Conservation (phyloP, 37 sponge, comb jelly and placozoan species). For the Haliclona indistincta region DNA sequence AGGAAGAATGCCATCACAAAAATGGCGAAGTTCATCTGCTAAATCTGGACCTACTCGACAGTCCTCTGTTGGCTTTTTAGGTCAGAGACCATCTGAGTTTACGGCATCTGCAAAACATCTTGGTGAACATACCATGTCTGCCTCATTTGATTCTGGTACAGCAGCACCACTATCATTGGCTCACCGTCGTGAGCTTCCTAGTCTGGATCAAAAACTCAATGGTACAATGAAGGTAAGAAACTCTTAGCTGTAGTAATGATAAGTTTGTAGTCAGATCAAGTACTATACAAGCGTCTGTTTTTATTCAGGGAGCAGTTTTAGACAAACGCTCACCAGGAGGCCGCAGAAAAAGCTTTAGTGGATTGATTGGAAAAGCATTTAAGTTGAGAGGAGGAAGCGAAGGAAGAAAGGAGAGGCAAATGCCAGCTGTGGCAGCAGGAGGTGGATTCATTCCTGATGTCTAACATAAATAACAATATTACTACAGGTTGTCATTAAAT, state of each 20-base stretch:
- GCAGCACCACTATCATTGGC: too few species aligned
- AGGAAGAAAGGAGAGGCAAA: too few species aligned
- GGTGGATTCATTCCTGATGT: too few species aligned
- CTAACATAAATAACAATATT: too few species aligned
- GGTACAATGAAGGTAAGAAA: too few species aligned
- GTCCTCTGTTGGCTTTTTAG: background rate
- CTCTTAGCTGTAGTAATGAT: background rate
- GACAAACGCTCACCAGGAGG: background rate
- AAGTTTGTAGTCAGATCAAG: background rate
- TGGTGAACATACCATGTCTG: background rate
- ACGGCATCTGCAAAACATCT: slow-evolving; percentile 1
- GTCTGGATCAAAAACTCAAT: background rate
- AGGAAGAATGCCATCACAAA: background rate
- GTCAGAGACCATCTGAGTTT: background rate
- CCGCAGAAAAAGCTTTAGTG: background rate
- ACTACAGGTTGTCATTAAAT: too few species aligned
- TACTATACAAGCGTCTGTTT: background rate
- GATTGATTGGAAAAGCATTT: background rate
- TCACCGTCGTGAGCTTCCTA: background rate
- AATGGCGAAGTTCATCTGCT: background rate
- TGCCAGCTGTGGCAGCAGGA: too few species aligned
- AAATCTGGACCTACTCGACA: background rate
- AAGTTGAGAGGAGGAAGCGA: too few species aligned
- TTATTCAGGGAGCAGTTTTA: background rate
- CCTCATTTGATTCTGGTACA: background rate